Conservation (phyloP, 23 tunicate genomes). For the Diplosoma virens region DNA sequence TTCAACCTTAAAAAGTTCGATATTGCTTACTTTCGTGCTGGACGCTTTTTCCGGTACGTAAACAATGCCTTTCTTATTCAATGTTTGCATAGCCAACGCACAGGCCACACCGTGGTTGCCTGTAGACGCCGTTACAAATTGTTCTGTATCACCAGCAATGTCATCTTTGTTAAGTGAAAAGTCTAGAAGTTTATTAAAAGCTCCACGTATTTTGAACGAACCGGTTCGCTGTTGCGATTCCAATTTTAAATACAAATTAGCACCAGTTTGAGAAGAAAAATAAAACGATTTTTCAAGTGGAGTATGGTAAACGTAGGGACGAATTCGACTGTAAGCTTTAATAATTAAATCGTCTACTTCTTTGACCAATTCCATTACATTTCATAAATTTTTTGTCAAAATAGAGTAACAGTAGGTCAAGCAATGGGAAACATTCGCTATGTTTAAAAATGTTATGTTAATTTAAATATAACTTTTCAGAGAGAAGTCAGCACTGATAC, state of each 20-base stretch:
- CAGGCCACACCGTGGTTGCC: slow-evolving; percentile 91
- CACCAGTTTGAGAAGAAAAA: slow-evolving; percentile 23
- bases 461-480: too few relatives aligned
- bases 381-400: too few relatives aligned
- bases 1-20: slow-evolving; percentile 44
- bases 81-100: slow-evolving; percentile 46
- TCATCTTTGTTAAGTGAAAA: neutral
- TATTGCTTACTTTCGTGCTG: slow-evolving; percentile 35
- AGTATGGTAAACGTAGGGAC: slow-evolving; percentile 35
- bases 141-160: neutral
- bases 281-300: slow-evolving; percentile 41
- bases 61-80: slow-evolving; percentile 48
- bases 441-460: too few relatives aligned
- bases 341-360: neutral
- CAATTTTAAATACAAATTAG: slow-evolving; percentile 53
- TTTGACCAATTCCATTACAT: too few relatives aligned
- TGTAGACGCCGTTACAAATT: slow-evolving; percentile 70
- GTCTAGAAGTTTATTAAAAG: slow-evolving; percentile 57
- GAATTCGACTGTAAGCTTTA: slow-evolving; percentile 35
- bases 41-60: slow-evolving; percentile 59
- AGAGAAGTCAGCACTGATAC: too few relatives aligned
- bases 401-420: too few relatives aligned
- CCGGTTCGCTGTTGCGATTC: slow-evolving; percentile 86
- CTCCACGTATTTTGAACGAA: slow-evolving; percentile 86
- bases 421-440: too few relatives aligned